Conservation (phyloP, 2,888 invertebrate genomes). For the Eilema griseolum region DNA sequence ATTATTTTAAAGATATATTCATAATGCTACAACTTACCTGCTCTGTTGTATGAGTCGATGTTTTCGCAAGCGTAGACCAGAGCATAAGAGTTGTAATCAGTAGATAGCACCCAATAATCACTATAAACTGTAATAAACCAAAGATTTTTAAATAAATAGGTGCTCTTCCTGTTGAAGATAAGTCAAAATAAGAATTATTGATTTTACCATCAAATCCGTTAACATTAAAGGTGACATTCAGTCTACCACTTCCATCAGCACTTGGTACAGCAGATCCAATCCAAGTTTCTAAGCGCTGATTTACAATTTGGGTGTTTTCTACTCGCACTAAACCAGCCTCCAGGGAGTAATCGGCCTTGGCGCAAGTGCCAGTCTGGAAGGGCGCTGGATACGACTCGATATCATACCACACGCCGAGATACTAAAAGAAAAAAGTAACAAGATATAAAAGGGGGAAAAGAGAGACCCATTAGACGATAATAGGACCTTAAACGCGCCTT, state of each 20-base stretch:
- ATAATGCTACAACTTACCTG: conserved; percentile 55
- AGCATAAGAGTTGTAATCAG: conserved; percentile 88
- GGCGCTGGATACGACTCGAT: conserved; percentile 72
- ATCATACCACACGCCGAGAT: conserved; percentile 71
- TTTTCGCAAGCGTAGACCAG: conserved; percentile 89
- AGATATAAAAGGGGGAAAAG: background rate
- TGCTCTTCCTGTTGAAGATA: background rate
- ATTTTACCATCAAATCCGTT: conserved; percentile 59
- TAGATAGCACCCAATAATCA: conserved; percentile 76
- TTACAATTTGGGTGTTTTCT: conserved; percentile 71
- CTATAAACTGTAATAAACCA: conserved; percentile 57
- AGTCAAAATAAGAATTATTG: too few relatives aligned
- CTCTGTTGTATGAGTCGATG: conserved; percentile 64
- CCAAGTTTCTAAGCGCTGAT: conserved; percentile 63
- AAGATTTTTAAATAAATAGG: conserved; percentile 1
- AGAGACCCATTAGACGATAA: too few relatives aligned
- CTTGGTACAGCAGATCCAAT: conserved; percentile 64
- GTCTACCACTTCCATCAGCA: conserved; percentile 65
- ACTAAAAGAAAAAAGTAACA: conserved; percentile 55
- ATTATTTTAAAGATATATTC: background rate
- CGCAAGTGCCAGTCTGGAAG: conserved; percentile 74
- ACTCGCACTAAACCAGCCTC: conserved; percentile 59
- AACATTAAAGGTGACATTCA: conserved; percentile 67
- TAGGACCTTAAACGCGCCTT: too few relatives aligned
- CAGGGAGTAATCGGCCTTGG: conserved; percentile 64